Percentiles rank a stretch among this genome's conserved stretches.
phyloP scores from a whole-genome alignment of 2,888 invertebrate genomes.

The Augiades crinisus region DNA sequence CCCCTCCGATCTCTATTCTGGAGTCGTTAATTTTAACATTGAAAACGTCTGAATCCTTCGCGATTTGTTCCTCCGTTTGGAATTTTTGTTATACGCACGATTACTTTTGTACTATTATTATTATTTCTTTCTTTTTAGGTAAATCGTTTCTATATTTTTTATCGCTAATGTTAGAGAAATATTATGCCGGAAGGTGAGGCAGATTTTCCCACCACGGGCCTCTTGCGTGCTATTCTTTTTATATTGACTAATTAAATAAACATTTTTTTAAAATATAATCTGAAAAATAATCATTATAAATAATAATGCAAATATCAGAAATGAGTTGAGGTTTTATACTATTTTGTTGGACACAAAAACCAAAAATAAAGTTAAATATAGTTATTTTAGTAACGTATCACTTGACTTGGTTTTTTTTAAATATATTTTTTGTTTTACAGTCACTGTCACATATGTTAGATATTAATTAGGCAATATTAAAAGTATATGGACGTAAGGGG shows the following conservation, averaged over 20 bases:
- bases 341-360: no score
- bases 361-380: no score
- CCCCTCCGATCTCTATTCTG: slow-evolving; percentile 21
- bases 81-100: slow-evolving; percentile 23
- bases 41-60: background rate
- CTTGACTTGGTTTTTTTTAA: no score
- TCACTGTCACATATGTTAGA: background rate
- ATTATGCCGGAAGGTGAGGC: slow-evolving; percentile 71
- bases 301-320: no score
- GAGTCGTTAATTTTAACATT: slow-evolving; percentile 29
- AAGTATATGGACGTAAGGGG: slow-evolving; percentile 8
- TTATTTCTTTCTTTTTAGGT: slow-evolving; percentile 40
- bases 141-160: slow-evolving; percentile 47
- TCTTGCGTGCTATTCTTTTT: slow-evolving; percentile 23
- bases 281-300: no score
- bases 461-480: slow-evolving; percentile 11
- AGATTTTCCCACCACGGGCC: slow-evolving; percentile 66
- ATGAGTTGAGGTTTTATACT: no score
- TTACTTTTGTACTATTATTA: slow-evolving; percentile 25
- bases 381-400: no score
- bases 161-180: slow-evolving; percentile 57
- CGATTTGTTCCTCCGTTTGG: slow-evolving; percentile 21
- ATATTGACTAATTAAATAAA: slow-evolving; percentile 14
- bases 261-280: no score
- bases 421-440: background rate